These are phyloP conservation scores for Philonicus albiceps DNA, from an alignment of 2,888 invertebrate genomes.

Conservation along the genomic window DNA sequence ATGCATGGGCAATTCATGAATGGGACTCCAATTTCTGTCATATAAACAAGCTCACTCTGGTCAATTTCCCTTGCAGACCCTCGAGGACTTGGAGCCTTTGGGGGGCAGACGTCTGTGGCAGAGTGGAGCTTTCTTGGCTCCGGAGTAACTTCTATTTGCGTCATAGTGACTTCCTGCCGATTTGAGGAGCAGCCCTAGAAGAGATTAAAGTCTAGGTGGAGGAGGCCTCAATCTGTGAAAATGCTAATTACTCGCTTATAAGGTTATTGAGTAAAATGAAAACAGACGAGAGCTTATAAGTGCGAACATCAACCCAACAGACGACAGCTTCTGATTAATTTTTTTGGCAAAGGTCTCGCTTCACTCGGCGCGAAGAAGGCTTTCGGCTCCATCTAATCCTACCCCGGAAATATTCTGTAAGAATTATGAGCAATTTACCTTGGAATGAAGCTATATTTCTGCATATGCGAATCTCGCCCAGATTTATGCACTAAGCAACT, in stretches of 20 bases:
- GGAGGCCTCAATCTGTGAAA: background rate
- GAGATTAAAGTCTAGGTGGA: background rate
- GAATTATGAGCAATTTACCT: slow-evolving; percentile 3
- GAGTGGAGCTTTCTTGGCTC: background rate
- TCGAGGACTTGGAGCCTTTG: background rate
- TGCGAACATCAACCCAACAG: background rate
- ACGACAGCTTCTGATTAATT: slow-evolving; percentile 16
- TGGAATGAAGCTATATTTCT: background rate
- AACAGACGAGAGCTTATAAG: slow-evolving; percentile 1
- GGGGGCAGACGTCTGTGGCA: background rate
- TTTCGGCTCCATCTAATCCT: background rate
- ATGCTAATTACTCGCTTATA: slow-evolving; percentile 27
- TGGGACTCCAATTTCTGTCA: slow-evolving; percentile 1
- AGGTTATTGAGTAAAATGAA: slow-evolving; percentile 17
- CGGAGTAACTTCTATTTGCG: background rate
- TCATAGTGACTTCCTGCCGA: background rate
- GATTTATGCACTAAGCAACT: background rate
- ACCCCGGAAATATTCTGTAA: background rate
- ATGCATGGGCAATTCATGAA: background rate
- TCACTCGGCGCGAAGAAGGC: background rate
- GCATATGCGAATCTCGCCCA: background rate
- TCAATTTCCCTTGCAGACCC: background rate
- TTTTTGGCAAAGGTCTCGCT: background rate
- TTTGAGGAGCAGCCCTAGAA: background rate
- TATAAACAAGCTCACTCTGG: slow-evolving; percentile 2